Evolutionary conservation across 1,140 invertebrate species (phyloP).

Genomic region (Aphelenchoides besseyi): DNA sequence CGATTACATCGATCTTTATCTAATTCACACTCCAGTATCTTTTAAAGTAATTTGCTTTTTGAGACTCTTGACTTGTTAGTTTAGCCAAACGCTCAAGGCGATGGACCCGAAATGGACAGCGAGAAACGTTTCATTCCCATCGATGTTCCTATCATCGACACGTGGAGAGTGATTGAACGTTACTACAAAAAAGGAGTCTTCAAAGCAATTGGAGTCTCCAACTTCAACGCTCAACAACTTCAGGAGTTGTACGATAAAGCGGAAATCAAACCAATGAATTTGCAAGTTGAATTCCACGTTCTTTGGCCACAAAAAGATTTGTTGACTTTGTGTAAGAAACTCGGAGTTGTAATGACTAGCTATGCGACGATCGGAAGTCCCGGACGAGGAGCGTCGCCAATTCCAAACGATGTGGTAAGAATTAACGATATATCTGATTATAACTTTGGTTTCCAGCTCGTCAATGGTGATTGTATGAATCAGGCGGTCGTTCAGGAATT

Average conservation of each 20-base stretch:
- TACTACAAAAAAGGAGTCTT: conserved; percentile 60
- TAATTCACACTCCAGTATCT: conserved; percentile 70
- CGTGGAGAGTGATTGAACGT: conserved; percentile 59
- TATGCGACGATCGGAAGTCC: conserved; percentile 61
- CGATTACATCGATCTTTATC: conserved; percentile 78
- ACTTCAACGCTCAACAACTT: conserved; percentile 71
- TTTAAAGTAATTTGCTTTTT: conserved; percentile 14
- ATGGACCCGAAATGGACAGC: conserved; percentile 7
- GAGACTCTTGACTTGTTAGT: too few species aligned
- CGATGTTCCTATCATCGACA: conserved; percentile 37
- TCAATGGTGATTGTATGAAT: conserved; percentile 34
- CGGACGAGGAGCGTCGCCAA: conserved; percentile 30
- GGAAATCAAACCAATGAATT: conserved; percentile 37
- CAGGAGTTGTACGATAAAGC: conserved; percentile 64
- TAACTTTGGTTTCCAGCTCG: not conserved
- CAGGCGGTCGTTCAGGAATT: conserved; percentile 35
- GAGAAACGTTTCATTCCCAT: conserved; percentile 37
- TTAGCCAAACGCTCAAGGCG: conserved; percentile 20
- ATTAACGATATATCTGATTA: not conserved
- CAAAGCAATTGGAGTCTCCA: conserved; percentile 64
- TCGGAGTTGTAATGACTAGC: conserved; percentile 43
- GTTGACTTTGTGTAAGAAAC: conserved; percentile 50
- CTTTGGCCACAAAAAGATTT: conserved; percentile 42
- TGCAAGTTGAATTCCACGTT: conserved; percentile 48
- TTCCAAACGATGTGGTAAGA: too few species aligned